A percentile compares a stretch with the other conserved stretches of the same genome.
phyloP scores from a whole-genome alignment of 2,113 vertebrate genomes.

The Poicephalus meyeri region DNA sequence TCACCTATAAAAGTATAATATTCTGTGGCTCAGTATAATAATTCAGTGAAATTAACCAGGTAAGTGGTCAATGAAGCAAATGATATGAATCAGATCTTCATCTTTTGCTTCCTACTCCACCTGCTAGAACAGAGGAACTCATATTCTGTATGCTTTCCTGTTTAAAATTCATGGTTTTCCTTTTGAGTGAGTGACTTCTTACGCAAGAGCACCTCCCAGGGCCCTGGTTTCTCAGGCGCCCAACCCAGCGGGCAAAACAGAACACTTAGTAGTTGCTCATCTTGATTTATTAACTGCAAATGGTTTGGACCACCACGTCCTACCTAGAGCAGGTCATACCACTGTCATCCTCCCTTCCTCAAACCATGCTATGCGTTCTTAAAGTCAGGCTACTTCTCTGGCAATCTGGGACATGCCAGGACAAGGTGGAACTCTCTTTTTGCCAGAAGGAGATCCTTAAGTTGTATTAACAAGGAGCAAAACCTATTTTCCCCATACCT shows the following conservation, averaged over 20 bases:
- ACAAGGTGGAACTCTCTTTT: neutral
- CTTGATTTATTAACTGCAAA: neutral
- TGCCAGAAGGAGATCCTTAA: neutral
- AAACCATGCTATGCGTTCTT: neutral
- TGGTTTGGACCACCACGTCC: neutral
- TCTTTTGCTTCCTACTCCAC: neutral
- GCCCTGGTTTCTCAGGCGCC: neutral
- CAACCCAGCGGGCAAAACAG: neutral
- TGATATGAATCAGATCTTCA: slow-evolving; percentile 42
- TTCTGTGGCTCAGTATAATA: slow-evolving; percentile 47
- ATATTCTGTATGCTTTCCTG: neutral
- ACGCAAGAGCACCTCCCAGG: neutral
- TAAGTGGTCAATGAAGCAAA: slow-evolving; percentile 73
- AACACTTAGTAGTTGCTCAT: neutral
- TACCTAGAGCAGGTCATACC: neutral
- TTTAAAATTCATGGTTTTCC: neutral
- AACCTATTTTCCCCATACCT: neutral
- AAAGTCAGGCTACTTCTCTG: neutral
- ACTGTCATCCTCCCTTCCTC: neutral
- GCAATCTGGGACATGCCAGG: neutral
- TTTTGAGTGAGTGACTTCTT: neutral
- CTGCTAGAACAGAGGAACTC: neutral
- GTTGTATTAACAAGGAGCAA: neutral
- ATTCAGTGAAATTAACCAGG: slow-evolving; percentile 72
- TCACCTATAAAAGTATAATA: slow-evolving; percentile 34